These are phyloP conservation scores for Cydia amplana DNA, from an alignment of 1,140 invertebrate species.

Conservation along the genomic window DNA sequence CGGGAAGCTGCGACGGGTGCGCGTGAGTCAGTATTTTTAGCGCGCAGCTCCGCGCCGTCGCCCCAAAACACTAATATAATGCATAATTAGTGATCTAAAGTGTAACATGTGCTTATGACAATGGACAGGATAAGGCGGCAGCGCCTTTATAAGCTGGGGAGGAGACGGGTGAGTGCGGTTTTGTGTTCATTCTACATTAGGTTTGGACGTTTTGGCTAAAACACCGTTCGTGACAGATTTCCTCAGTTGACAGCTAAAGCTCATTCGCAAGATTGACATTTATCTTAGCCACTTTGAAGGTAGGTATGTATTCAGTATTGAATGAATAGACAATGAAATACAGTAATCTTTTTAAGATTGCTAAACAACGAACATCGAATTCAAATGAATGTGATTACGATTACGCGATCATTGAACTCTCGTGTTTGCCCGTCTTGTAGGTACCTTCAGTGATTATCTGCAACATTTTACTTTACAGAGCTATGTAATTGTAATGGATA, in stretches of 20 bases:
- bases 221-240: not conserved
- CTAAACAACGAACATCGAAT: too few species aligned
- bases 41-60: slow-evolving; percentile 13
- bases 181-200: not conserved
- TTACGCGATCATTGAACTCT: too few species aligned
- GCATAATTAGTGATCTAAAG: slow-evolving; percentile 23
- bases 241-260: not conserved
- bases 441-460: too few species aligned
- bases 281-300: too few species aligned
- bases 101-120: slow-evolving; percentile 31
- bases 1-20: not conserved
- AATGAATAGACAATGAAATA: too few species aligned
- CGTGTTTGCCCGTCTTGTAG: too few species aligned
- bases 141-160: slow-evolving; percentile 2
- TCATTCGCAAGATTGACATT: not conserved
- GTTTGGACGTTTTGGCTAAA: not conserved
- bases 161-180: not conserved
- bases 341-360: too few species aligned
- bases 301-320: too few species aligned
- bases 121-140: slow-evolving; percentile 11
- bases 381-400: too few species aligned
- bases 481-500: too few species aligned
- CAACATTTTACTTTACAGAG: too few species aligned
- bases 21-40: slow-evolving; percentile 25
- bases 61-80: slow-evolving; percentile 25